These are phyloP conservation scores for Eufriesea mexicana DNA, from an alignment of 1,140 invertebrate genomes.

Conservation along the genomic window DNA sequence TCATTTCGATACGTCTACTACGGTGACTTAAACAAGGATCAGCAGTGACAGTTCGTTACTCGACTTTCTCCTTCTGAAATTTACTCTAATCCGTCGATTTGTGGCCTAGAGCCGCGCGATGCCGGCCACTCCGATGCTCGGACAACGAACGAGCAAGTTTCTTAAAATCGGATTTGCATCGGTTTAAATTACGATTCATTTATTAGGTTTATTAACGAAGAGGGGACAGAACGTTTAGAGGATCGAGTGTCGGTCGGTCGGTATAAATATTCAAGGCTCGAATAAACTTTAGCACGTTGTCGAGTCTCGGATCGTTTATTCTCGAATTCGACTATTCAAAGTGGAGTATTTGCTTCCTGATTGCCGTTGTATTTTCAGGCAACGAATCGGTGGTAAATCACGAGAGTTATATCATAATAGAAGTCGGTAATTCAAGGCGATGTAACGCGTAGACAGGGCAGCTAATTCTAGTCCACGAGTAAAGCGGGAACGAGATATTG, in stretches of 20 bases:
- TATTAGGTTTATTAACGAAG: background rate
- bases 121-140: too few species aligned
- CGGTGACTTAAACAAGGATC: background rate
- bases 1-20: constrained; percentile 26
- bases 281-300: too few species aligned
- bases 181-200: background rate
- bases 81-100: background rate
- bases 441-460: background rate
- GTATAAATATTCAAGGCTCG: too few species aligned
- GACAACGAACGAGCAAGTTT: background rate
- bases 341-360: too few species aligned
- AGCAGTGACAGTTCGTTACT: too few species aligned
- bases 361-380: too few species aligned
- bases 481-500: background rate
- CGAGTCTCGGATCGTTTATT: too few species aligned
- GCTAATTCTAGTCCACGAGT: background rate
- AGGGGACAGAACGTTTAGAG: too few species aligned
- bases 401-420: background rate
- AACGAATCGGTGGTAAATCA: background rate
- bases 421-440: background rate
- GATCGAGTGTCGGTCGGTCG: too few species aligned
- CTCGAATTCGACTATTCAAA: too few species aligned
- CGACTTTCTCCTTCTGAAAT: background rate
- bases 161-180: too few species aligned
- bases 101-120: background rate